phyloP scores from a whole-genome alignment of 2,797 vertebrate genomes.

The Phrynocephalus forsythii region DNA sequence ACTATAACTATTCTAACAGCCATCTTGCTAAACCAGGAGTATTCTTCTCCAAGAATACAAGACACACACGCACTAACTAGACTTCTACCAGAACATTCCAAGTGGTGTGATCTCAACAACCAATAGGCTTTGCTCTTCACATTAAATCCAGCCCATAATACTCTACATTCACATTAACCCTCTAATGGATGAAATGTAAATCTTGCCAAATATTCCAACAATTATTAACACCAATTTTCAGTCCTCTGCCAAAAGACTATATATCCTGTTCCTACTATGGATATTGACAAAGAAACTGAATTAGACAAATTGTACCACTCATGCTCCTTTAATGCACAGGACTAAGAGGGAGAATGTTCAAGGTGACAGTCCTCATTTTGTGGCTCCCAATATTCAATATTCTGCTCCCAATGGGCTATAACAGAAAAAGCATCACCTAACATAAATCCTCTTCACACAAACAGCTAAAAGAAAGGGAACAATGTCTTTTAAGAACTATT shows the following conservation, averaged over 20 bases:
- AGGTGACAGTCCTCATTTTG: neutral
- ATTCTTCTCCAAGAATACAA: too few species aligned
- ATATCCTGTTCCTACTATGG: slow-evolving; percentile 27
- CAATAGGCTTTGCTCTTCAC: too few species aligned
- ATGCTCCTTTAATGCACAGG: neutral
- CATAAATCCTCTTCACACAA: neutral
- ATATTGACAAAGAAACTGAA: neutral
- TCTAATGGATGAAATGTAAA: too few species aligned
- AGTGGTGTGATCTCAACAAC: too few species aligned
- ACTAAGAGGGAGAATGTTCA: neutral
- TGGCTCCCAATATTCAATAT: neutral
- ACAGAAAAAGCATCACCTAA: neutral
- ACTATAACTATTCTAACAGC: too few species aligned
- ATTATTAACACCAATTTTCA: neutral
- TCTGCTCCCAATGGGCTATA: neutral
- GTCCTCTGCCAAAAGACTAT: neutral
- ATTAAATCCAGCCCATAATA: too few species aligned
- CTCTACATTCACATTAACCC: too few species aligned
- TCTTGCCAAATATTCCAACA: too few species aligned
- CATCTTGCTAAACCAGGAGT: too few species aligned
- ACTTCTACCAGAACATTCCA: too few species aligned
- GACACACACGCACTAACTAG: too few species aligned
- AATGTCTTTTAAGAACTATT: neutral
- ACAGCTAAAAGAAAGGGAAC: neutral
- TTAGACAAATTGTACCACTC: neutral